phyloP scores from a whole-genome alignment of 2,113 vertebrate species.

The Pluvialis apricaria region DNA sequence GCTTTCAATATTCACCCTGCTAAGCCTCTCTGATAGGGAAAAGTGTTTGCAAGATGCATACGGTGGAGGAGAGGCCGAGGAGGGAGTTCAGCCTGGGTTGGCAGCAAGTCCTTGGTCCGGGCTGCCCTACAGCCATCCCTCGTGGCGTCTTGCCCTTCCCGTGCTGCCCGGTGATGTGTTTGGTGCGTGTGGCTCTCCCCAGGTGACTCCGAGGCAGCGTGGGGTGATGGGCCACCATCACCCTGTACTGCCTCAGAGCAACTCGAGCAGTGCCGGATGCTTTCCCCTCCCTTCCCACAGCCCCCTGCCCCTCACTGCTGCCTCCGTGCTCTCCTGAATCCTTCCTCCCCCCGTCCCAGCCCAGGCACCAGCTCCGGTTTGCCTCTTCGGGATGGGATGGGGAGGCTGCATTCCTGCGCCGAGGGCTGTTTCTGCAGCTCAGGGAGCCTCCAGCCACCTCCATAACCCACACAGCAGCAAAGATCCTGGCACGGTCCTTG shows the following conservation, averaged over 20 bases:
- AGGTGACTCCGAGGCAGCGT: no score
- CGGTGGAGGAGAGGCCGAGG: background rate
- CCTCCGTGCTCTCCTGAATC: background rate
- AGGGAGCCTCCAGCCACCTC: background rate
- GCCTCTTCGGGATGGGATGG: accelerated
- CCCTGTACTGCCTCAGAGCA: accelerated
- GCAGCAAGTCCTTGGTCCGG: background rate
- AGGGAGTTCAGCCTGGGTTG: background rate
- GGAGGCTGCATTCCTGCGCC: background rate
- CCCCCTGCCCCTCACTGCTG: background rate
- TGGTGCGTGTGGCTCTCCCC: accelerated
- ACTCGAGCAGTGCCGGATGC: accelerated
- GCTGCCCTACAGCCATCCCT: background rate
- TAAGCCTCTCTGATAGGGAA: background rate
- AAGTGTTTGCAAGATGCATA: background rate
- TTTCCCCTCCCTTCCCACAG: background rate
- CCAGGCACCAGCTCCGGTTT: background rate
- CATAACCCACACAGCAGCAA: accelerated
- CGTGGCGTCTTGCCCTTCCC: accelerated
- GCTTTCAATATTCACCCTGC: background rate
- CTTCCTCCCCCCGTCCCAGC: background rate
- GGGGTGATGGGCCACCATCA: no score
- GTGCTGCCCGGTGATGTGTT: accelerated
- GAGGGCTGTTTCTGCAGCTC: background rate
- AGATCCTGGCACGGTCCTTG: background rate